Evolutionary conservation across 2,797 vertebrate species (phyloP).

Genomic region (Dallia pectoralis): DNA sequence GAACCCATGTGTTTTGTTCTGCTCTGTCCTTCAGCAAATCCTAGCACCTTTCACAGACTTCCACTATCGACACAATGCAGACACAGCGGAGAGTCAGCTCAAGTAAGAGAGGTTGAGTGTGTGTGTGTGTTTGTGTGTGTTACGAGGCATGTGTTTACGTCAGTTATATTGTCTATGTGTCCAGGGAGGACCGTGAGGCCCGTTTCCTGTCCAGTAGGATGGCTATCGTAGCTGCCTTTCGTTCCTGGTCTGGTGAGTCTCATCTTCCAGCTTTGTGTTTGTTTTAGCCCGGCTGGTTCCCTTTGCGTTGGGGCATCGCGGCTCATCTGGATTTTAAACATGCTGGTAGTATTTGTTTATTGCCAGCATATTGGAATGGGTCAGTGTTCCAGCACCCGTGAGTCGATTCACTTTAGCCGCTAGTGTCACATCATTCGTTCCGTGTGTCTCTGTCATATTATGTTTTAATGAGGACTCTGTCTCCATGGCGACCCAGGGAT

Average conservation of each 20-base stretch:
- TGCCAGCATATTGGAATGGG: neutral
- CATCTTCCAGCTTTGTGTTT: neutral
- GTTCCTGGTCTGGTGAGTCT: slow-evolving; percentile 94
- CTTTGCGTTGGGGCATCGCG: neutral
- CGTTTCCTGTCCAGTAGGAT: slow-evolving; percentile 96
- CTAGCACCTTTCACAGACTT: slow-evolving; percentile 99
- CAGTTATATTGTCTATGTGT: slow-evolving; percentile 3
- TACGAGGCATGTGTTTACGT: slow-evolving; percentile 10
- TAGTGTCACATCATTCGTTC: neutral
- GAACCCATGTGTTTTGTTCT: neutral
- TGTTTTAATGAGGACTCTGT: slow-evolving; percentile 10
- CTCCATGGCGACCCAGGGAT: slow-evolving; percentile 77
- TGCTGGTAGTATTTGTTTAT: neutral
- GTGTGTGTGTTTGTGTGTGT: slow-evolving; percentile 4
- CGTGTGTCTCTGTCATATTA: neutral
- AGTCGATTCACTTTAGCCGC: neutral
- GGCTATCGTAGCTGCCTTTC: slow-evolving; percentile 97
- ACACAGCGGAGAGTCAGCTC: slow-evolving; percentile 93
- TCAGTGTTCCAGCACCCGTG: neutral
- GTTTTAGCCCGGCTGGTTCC: neutral
- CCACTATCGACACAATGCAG: slow-evolving; percentile 98
- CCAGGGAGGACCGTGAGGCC: slow-evolving; percentile 94
- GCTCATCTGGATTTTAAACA: neutral
- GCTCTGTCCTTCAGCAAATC: slow-evolving; percentile 82
- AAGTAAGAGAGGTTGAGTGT: slow-evolving; percentile 83